A percentile compares a stretch with the other conserved stretches of the same genome.
These are phyloP conservation scores for Ametastegia equiseti DNA, from an alignment of 2,888 invertebrate species.

Conservation along the genomic window DNA sequence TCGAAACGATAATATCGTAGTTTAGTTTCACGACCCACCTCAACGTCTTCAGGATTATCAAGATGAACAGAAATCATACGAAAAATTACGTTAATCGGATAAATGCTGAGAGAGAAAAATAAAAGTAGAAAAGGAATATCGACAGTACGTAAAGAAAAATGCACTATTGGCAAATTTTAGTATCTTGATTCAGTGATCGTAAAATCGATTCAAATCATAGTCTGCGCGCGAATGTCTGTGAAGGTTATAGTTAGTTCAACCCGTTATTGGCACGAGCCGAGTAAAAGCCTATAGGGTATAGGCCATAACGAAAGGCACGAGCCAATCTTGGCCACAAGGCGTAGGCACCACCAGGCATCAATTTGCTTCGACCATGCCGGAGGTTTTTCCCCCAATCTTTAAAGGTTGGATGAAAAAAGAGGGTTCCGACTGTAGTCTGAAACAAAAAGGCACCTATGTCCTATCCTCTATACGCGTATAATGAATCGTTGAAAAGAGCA, in stretches of 20 bases:
- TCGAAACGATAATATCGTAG: background rate
- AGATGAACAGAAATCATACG: background rate
- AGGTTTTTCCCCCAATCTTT: conserved; percentile 15
- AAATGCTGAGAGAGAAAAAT: background rate
- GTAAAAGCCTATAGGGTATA: conserved; percentile 27
- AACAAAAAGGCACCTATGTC: conserved; percentile 57
- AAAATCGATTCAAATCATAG: too few relatives aligned
- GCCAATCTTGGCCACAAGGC: conserved; percentile 40
- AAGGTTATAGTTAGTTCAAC: background rate
- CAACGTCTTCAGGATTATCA: background rate
- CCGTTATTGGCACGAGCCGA: conserved; percentile 53
- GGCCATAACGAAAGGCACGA: conserved; percentile 49
- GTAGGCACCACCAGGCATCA: conserved; percentile 19
- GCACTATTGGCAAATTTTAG: background rate
- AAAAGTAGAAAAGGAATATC: background rate
- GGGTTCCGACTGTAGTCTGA: conserved; percentile 45
- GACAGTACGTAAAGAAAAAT: background rate
- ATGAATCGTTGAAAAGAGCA: conserved; percentile 47
- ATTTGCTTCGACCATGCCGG: conserved; percentile 33
- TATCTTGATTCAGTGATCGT: too few relatives aligned
- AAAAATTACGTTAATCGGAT: background rate
- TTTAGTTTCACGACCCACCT: background rate
- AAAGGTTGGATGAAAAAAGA: background rate
- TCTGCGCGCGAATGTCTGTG: background rate
- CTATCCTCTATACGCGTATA: conserved; percentile 29